A percentile compares a stretch with the other conserved stretches of the same genome.
Evolutionary conservation across 2,888 invertebrate species (phyloP).

Genomic region (Achlya flavicornis): DNA sequence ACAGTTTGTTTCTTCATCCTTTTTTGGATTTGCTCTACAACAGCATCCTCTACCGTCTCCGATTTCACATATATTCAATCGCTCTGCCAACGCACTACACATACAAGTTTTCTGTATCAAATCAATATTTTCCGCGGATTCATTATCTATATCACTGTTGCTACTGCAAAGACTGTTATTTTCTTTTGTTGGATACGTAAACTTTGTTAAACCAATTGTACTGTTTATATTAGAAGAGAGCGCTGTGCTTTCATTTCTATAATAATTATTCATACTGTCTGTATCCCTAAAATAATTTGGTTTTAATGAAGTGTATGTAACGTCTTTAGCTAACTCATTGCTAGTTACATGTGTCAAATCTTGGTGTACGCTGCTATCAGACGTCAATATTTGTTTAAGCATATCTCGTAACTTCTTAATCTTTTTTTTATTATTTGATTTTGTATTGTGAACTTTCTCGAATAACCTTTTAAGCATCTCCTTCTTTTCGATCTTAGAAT

Average conservation of each 20-base stretch:
- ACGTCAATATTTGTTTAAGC: conserved; percentile 58
- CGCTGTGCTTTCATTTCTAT: conserved; percentile 38
- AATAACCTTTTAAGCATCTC: conserved; percentile 56
- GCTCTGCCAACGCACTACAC: conserved; percentile 55
- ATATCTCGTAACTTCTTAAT: conserved; percentile 50
- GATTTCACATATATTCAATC: conserved; percentile 43
- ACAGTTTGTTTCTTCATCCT: conserved; percentile 51
- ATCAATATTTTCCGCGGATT: conserved; percentile 15
- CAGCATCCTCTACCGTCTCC: conserved; percentile 45
- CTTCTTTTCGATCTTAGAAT: conserved; percentile 53
- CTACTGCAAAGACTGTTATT: conserved; percentile 41
- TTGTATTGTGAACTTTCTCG: conserved; percentile 45
- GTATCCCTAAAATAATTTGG: conserved; percentile 50
- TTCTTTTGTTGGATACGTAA: conserved; percentile 41
- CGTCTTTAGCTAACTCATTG: conserved; percentile 48
- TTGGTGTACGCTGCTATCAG: conserved; percentile 55
- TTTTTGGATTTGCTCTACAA: conserved; percentile 33
- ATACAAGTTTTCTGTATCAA: conserved; percentile 39
- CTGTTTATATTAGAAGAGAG: conserved; percentile 30
- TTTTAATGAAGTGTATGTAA: conserved; percentile 50
- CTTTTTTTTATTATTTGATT: conserved; percentile 46
- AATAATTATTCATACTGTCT: conserved; percentile 59
- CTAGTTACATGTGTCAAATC: conserved; percentile 31
- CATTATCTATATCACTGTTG: conserved; percentile 26
- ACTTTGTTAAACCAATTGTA: conserved; percentile 20